Conservation (phyloP, 2,797 vertebrate species). For the Ambastaia sidthimunki region DNA sequence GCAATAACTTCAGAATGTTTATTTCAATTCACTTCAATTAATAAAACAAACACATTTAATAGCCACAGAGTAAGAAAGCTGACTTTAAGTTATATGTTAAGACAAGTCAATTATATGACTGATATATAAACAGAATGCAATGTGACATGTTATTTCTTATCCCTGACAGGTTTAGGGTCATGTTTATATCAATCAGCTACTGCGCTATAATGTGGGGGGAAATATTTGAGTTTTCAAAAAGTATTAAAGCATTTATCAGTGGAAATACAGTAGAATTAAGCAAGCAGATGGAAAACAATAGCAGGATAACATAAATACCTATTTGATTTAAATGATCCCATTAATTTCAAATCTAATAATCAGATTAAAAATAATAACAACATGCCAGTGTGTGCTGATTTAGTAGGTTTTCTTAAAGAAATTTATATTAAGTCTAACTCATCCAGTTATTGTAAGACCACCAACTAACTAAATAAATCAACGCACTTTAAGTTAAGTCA, state of each 20-base stretch:
- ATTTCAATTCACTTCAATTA: neutral
- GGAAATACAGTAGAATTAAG: neutral
- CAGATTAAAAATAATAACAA: no score
- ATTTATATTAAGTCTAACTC: no score
- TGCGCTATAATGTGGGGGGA: constrained; percentile 18
- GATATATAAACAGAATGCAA: neutral
- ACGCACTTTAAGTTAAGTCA: neutral
- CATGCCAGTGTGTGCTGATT: no score
- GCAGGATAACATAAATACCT: neutral
- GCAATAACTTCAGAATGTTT: neutral
- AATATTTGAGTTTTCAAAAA: neutral
- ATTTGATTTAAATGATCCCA: neutral
- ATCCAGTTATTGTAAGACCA: neutral
- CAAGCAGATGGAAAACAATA: neutral
- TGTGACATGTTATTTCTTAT: neutral
- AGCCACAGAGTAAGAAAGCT: no score
- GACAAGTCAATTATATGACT: neutral
- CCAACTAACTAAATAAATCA: constrained; percentile 1
- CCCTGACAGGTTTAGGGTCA: constrained; percentile 12
- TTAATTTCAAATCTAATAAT: no score
- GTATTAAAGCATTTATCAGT: neutral
- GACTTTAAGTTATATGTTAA: neutral
- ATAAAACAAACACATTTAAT: neutral
- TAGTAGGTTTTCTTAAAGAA: no score
- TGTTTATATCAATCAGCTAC: constrained; percentile 25